These are phyloP conservation scores for Petrocephalus schoutedeni DNA, from an alignment of 2,797 vertebrate species.

Conservation along the genomic window DNA sequence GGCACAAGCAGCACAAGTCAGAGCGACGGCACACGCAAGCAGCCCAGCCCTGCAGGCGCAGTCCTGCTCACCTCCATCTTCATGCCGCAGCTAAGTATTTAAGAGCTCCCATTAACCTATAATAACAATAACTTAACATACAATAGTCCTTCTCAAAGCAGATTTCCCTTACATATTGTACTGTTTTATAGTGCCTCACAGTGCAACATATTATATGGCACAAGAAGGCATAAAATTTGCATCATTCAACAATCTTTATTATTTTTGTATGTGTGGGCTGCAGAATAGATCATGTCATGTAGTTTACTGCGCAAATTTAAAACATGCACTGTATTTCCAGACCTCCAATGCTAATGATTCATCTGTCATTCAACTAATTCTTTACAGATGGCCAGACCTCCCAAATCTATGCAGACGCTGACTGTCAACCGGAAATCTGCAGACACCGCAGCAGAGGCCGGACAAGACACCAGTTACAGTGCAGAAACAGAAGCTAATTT, in stretches of 20 bases:
- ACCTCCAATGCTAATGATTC: not conserved
- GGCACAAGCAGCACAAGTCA: not conserved
- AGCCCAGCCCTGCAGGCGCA: not conserved
- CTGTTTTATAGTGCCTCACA: not conserved
- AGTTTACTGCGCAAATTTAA: not conserved
- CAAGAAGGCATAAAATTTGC: not conserved
- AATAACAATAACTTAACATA: not conserved
- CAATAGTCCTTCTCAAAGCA: not conserved
- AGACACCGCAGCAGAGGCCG: no score
- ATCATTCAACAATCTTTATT: not conserved
- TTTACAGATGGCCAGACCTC: not conserved
- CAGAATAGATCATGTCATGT: not conserved
- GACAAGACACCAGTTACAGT: slow-evolving; percentile 45
- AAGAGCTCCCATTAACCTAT: not conserved
- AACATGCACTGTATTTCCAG: not conserved
- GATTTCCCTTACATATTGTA: not conserved
- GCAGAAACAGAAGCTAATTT: slow-evolving; percentile 37
- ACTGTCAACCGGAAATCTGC: not conserved
- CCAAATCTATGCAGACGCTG: not conserved
- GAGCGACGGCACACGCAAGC: not conserved
- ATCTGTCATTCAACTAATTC: not conserved
- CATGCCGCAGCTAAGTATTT: not conserved
- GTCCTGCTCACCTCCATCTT: not conserved
- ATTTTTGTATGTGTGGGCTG: not conserved
- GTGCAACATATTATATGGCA: not conserved